Conservation (phyloP, 2,797 vertebrate species). For the Poeciliopsis paucimaculata region DNA sequence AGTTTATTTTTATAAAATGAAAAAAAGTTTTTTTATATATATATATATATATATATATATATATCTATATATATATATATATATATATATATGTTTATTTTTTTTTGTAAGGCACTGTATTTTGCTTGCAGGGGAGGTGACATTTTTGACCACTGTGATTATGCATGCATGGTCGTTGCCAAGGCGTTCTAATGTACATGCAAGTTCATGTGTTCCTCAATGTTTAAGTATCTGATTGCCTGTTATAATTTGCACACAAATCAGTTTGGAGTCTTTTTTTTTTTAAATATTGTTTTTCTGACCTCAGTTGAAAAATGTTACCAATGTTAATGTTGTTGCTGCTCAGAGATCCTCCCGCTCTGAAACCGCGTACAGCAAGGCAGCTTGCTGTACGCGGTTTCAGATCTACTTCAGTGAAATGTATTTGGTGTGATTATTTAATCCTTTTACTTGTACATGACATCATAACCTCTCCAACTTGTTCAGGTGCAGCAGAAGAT, state of each 20-base stretch:
- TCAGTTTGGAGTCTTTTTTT: not conserved
- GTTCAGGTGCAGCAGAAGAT: constrained; percentile 16
- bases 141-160: constrained; percentile 64
- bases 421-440: constrained; percentile 46
- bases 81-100: too few species aligned
- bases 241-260: constrained; percentile 6
- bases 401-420: constrained; percentile 57
- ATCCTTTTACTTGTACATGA: constrained; percentile 24
- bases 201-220: constrained; percentile 1
- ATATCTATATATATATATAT: too few species aligned
- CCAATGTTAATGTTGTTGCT: constrained; percentile 8
- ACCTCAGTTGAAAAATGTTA: constrained; percentile 15
- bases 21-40: too few species aligned
- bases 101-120: not conserved
- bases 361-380: not conserved
- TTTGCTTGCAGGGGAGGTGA: constrained; percentile 13
- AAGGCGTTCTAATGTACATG: constrained; percentile 24
- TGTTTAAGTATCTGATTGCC: constrained; percentile 25
- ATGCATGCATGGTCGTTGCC: constrained; percentile 25
- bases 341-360: constrained; percentile 15
- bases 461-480: not conserved
- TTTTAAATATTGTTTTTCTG: constrained; percentile 11
- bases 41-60: too few species aligned
- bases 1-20: too few species aligned
- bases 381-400: constrained; percentile 30